Evolutionary conservation across 2,113 vertebrate species (phyloP), one percentile per base, ranked within the genome.

Genomic region (Peromyscus californicus): DNA sequence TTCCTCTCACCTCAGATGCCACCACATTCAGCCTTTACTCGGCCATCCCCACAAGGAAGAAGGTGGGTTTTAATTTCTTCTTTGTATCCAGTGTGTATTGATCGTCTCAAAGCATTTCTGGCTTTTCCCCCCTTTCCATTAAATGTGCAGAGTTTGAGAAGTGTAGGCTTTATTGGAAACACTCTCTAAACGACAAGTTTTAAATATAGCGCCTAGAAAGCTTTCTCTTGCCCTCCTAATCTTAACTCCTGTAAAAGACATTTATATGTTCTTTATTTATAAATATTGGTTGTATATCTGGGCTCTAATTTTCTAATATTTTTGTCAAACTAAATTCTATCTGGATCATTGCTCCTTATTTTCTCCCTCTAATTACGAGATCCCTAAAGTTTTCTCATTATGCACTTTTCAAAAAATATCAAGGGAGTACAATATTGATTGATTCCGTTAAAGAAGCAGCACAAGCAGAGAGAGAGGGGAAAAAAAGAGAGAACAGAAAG

Each of bases 301-400:
- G 93, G 51, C 33, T 76, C 15, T 24, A n/a, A 54, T 21, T 89
- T 87, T 88, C 16, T 15, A 91, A 39, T 90, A 39, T 54, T 90
- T 91, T 42, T 91, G n/a, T 80, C 16, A 95, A 54, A 90, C 16
- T 90, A 96, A 65, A 94, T 97, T 96, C 26, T 48, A 82, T 79
- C 13, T 45, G 57, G 74, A 88, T 80, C 26, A 72, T 63, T 13
- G 42, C 21, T 78, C 92, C 7, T 90, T 91, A 65, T 90, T 90
- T 95, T 93, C 29, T 78, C 15, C 26, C 26, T 95, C 13, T 90
- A 90, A 84, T 94, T 95, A 89, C 42, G 24, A 70, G 69, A 29
- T 80, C 31, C 42, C 74, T 93, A 85, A 93, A 13, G 3, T 85
- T 67, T 93, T 91, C 90, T 97, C 33, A 97, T 89, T 93, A 89